Base-by-base conservation (phyloP, 2,797 vertebrate genomes). In the Acipenser transmontanus region DNA sequence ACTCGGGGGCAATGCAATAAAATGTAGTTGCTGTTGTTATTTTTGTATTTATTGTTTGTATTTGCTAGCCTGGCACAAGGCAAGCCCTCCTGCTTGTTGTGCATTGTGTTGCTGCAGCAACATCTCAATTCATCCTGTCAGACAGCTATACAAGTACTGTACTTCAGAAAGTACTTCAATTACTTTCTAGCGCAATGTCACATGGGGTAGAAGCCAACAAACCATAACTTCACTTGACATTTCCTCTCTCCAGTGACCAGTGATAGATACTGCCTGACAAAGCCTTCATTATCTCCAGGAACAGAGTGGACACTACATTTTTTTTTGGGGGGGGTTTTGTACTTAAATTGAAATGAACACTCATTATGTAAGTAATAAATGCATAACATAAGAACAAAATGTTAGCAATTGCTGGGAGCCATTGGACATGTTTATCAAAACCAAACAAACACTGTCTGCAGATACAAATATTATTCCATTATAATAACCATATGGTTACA, bases 171-270 rank as follows among this genome's bases (percentile, higher is more conserved):
- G n/a, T n/a, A n/a, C n/a, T n/a, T 94, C 89, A 91, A 91, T 93
- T 93, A 95, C 93, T 92, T 93, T 90, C 89, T 85, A 72, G 88
- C 85, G 88, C 87, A 84, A 86, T 87, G 89, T 91, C 91, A 94
- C 77, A 85, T 91, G 90, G 91, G 90, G 91, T 92, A 93, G 93
- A 93, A 94, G 87, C 90, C 90, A 94, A 93, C 88, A 93, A 91
- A 91, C 88, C 88, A 89, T 92, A 93, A 93, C 89, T 92, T 95
- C 88, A 84, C 87, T 84, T 94, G 92, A 93, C 87, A 88, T 90
- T 90, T 90, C 88, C 83, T 92, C 88, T 89, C 88, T 92, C 86
- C 83, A 88, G 89, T 91, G 88, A 93, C 90, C 88, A 81, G 81
- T 94, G 91, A 96, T 91, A 81, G 89, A 92, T 92, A 93, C 91